Evolutionary conservation across 2,113 vertebrate species (phyloP).

Genomic region (Nyctereutes procyonoides): DNA sequence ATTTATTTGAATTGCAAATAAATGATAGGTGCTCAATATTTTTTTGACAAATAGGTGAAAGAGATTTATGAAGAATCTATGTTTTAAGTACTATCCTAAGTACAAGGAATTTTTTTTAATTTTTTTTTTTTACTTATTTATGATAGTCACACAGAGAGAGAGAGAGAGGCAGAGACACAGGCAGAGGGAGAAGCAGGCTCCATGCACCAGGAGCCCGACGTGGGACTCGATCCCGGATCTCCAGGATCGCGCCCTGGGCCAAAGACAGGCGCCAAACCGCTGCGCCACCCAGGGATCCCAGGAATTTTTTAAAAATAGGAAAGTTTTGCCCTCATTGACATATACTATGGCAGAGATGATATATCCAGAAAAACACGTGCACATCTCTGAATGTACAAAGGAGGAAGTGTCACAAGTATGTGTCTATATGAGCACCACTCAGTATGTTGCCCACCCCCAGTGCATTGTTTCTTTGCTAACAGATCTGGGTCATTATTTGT

Average conservation of each 20-base stretch:
- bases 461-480: background rate
- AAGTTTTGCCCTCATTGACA: background rate
- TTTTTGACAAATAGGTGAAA: background rate
- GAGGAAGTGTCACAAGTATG: background rate
- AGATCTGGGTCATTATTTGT: background rate
- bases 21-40: background rate
- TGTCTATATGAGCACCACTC: background rate
- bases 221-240: no score
- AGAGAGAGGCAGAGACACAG: no score
- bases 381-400: background rate
- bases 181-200: no score
- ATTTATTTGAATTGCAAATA: background rate
- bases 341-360: background rate
- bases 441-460: background rate
- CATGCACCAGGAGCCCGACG: no score
- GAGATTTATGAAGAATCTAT: background rate
- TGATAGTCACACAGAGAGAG: no score
- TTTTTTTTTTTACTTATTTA: no score
- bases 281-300: no score
- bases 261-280: no score
- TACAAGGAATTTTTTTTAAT: background rate
- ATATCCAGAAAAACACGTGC: background rate
- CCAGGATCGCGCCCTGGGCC: no score
- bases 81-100: background rate
- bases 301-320: background rate